A percentile compares a stretch with the other conserved stretches of the same genome.
Evolutionary conservation across 2,888 invertebrate genomes (phyloP).

Genomic region (Octonoba sinensis): DNA sequence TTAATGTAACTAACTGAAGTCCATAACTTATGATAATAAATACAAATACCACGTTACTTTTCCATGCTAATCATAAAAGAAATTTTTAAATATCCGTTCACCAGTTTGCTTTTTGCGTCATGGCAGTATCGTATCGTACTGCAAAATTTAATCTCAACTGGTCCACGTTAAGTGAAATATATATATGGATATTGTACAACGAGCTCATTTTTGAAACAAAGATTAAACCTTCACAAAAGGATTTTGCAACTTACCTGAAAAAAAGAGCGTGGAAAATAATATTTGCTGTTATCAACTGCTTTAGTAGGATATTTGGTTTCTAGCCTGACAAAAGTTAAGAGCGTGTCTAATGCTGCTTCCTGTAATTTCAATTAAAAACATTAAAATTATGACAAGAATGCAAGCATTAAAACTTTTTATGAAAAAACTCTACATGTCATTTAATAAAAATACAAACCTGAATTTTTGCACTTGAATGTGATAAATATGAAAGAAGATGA

Average conservation of each 20-base stretch:
- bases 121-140: too few species aligned
- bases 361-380: slow-evolving; percentile 70
- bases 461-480: slow-evolving; percentile 72
- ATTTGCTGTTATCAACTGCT: slow-evolving; percentile 70
- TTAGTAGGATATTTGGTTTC: slow-evolving; percentile 81
- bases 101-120: too few species aligned
- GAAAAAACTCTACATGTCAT: too few species aligned
- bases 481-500: slow-evolving; percentile 76
- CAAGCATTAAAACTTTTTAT: neutral
- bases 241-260: slow-evolving; percentile 74
- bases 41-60: too few species aligned
- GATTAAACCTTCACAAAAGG: neutral
- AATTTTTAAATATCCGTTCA: too few species aligned
- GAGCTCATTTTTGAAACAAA: too few species aligned
- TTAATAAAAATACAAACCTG: slow-evolving; percentile 62
- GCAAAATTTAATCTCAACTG: too few species aligned
- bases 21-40: too few species aligned
- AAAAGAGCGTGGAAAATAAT: slow-evolving; percentile 78
- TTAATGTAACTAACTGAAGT: too few species aligned
- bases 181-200: too few species aligned
- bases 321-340: slow-evolving; percentile 80
- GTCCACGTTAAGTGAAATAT: too few species aligned
- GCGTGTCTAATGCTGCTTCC: slow-evolving; percentile 79
- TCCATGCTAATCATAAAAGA: too few species aligned
- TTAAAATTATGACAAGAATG: neutral